phyloP scores from a whole-genome alignment of 2,113 vertebrate genomes.

The Salminus brasiliensis region DNA sequence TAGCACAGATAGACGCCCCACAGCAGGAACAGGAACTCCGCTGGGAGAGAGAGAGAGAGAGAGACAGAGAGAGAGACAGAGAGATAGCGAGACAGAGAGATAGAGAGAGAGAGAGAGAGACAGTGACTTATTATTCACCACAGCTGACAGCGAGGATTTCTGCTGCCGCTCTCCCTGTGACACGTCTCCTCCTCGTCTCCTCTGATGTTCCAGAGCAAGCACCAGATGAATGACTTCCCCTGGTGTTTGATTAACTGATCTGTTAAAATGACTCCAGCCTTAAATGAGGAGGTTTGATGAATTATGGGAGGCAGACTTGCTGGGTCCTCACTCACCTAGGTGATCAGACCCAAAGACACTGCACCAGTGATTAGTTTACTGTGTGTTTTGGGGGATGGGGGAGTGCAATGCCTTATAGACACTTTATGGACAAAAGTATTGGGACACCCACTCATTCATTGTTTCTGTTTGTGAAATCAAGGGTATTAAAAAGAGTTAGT shows the following conservation, averaged over 20 bases:
- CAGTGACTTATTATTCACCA: slow-evolving; percentile 26
- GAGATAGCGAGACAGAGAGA: no score
- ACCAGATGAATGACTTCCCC: not conserved
- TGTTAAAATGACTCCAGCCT: not conserved
- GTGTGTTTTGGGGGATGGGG: no score
- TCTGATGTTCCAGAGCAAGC: not conserved
- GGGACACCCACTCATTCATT: no score
- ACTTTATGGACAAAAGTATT: no score
- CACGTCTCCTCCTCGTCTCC: not conserved
- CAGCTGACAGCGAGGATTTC: slow-evolving; percentile 14
- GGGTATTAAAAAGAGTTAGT: no score
- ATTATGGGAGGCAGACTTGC: not conserved
- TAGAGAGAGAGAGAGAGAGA: slow-evolving; percentile 43
- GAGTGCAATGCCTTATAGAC: no score
- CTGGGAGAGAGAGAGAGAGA: slow-evolving; percentile 68
- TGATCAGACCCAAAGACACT: no score
- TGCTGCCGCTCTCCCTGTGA: slow-evolving; percentile 31
- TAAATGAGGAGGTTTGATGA: not conserved
- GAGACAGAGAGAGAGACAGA: slow-evolving; percentile 44
- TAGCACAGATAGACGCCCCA: slow-evolving; percentile 98
- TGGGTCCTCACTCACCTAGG: not conserved
- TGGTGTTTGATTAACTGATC: not conserved
- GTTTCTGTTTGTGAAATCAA: no score
- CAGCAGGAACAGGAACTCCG: slow-evolving; percentile 96
- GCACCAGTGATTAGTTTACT: no score